These are phyloP conservation scores for Carcharodon carcharias DNA, from an alignment of 2,797 vertebrate genomes.

Conservation along the genomic window DNA sequence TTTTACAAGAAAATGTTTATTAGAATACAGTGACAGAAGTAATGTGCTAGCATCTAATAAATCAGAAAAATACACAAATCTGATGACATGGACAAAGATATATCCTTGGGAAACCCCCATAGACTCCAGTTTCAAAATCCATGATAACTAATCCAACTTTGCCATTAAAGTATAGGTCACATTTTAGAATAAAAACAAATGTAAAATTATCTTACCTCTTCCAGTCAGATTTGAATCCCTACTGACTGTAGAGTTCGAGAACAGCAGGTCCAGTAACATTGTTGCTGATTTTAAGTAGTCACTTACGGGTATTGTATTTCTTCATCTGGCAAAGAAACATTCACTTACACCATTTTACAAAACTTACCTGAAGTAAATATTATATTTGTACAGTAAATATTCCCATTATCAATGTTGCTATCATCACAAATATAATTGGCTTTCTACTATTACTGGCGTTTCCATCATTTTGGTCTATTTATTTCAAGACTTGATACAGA, in stretches of 20 bases:
- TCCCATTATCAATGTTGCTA: not conserved
- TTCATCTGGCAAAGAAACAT: not conserved
- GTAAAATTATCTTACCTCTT: not conserved
- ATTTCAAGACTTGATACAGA: not conserved
- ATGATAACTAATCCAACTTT: not conserved
- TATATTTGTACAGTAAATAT: not conserved
- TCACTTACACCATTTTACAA: not conserved
- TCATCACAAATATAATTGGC: not conserved
- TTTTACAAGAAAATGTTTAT: not conserved
- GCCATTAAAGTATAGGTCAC: not conserved
- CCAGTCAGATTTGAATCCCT: not conserved
- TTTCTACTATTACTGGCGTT: not conserved
- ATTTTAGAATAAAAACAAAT: not conserved
- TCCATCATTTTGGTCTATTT: not conserved
- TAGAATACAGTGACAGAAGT: not conserved
- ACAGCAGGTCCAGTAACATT: not conserved
- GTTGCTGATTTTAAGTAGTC: not conserved
- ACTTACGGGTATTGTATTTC: not conserved
- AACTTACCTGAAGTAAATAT: not conserved
- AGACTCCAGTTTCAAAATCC: not conserved
- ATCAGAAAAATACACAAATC: conserved; percentile 8
- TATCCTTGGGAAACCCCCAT: not conserved
- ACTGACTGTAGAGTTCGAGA: not conserved
- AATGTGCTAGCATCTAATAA: not conserved
- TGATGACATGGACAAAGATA: not conserved